Evolutionary conservation across 2,113 vertebrate genomes (phyloP).

Genomic region (Paratilapia polleni): DNA sequence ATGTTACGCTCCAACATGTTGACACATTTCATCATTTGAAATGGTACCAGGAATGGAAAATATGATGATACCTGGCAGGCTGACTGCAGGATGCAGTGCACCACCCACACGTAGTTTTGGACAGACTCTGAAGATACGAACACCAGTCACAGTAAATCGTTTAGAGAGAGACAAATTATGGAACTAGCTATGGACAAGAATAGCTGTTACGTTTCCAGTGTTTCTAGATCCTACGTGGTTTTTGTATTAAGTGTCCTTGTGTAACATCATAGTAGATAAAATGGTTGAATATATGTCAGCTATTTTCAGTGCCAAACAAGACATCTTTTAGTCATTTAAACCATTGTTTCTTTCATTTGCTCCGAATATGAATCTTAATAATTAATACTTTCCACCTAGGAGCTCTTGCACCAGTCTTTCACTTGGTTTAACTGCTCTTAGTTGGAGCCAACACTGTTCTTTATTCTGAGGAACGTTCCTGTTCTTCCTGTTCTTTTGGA

Average conservation of each 20-base stretch:
- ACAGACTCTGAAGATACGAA: constrained; percentile 13
- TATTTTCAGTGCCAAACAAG: neutral
- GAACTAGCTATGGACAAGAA: neutral
- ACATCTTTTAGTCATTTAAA: neutral
- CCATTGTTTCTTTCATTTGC: constrained; percentile 17
- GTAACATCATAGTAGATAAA: neutral
- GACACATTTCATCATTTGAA: constrained; percentile 57
- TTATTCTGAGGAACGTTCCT: neutral
- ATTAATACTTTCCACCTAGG: constrained; percentile 41
- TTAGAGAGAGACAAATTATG: neutral
- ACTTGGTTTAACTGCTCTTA: constrained; percentile 47
- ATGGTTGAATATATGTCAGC: neutral
- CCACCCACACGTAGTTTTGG: constrained; percentile 20
- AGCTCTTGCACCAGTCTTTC: constrained; percentile 35
- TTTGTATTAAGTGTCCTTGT: neutral
- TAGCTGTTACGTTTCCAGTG: neutral
- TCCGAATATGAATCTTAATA: constrained; percentile 48
- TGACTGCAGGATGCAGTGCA: constrained; percentile 3
- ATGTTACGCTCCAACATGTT: constrained; percentile 49
- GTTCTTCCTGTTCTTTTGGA: neutral
- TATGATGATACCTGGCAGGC: constrained; percentile 41
- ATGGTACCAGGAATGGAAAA: constrained; percentile 59
- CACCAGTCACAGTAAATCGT: neutral
- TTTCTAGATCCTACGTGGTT: neutral
- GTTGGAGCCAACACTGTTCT: constrained; percentile 14